These are phyloP conservation scores for Sinonovacula constricta DNA, from an alignment of 1,140 invertebrate species.

Conservation along the genomic window DNA sequence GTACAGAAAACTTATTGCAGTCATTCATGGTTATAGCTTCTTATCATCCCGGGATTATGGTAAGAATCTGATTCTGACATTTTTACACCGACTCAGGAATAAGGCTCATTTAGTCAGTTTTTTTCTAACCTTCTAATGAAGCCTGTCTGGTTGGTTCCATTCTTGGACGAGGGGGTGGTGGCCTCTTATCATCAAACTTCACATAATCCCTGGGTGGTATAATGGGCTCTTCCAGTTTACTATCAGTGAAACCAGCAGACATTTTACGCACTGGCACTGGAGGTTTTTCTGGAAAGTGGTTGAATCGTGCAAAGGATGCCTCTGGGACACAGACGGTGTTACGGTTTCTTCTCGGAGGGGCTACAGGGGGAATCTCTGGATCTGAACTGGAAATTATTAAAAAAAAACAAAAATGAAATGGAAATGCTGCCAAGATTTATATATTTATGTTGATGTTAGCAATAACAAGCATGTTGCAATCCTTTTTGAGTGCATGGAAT, in stretches of 20 bases:
- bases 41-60: neutral
- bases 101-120: neutral
- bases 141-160: neutral
- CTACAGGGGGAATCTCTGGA: no score
- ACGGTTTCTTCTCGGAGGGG: slow-evolving; percentile 40
- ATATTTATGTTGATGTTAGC: no score
- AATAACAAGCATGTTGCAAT: no score
- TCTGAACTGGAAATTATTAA: no score
- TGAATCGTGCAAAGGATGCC: neutral
- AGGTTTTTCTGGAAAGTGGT: neutral
- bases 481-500: no score
- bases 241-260: neutral
- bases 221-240: slow-evolving; percentile 5
- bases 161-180: slow-evolving; percentile 7
- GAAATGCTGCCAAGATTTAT: no score
- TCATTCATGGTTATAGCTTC: neutral
- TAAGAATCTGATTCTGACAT: neutral
- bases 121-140: neutral
- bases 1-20: neutral
- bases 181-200: neutral
- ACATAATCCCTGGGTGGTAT: slow-evolving; percentile 11
- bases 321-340: neutral
- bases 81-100: neutral
- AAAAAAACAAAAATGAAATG: no score
- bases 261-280: slow-evolving; percentile 14